Evolutionary conservation across 2,113 vertebrate species (phyloP).

Genomic region (Phocoena phocoena): DNA sequence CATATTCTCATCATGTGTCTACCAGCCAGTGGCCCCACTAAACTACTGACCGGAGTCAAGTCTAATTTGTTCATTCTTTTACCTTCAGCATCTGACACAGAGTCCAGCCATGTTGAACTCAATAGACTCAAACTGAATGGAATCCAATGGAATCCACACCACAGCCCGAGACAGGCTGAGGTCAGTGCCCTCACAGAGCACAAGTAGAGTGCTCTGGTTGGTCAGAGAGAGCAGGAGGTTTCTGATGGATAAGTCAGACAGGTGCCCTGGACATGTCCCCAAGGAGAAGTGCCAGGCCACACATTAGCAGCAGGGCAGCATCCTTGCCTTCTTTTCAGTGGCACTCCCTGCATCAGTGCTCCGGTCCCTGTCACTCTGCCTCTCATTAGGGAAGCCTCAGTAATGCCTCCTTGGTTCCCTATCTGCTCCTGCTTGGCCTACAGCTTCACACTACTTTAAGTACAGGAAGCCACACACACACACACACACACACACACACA

Average conservation of each 20-base stretch:
- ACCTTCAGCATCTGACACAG: background rate
- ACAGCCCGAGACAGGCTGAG: background rate
- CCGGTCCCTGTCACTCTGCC: background rate
- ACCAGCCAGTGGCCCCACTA: background rate
- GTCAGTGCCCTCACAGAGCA: background rate
- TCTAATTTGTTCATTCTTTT: background rate
- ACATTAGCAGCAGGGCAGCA: background rate
- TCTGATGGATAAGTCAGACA: background rate
- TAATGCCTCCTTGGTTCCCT: rapidly evolving
- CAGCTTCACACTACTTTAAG: background rate
- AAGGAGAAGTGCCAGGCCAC: background rate
- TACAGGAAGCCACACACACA: background rate
- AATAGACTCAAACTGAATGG: background rate
- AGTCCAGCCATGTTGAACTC: background rate
- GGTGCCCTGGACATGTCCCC: background rate
- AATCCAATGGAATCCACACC: background rate
- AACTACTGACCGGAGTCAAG: background rate
- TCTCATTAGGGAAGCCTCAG: background rate
- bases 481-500: rapidly evolving
- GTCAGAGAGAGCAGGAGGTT: background rate
- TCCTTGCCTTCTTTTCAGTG: rapidly evolving
- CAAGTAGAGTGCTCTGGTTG: background rate
- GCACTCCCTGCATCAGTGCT: background rate
- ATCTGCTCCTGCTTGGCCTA: background rate
- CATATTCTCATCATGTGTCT: rapidly evolving